Conservation (phyloP, 30 jellyfish, hydroid and myxozoan genomes). For the Clytia hemisphaerica region DNA sequence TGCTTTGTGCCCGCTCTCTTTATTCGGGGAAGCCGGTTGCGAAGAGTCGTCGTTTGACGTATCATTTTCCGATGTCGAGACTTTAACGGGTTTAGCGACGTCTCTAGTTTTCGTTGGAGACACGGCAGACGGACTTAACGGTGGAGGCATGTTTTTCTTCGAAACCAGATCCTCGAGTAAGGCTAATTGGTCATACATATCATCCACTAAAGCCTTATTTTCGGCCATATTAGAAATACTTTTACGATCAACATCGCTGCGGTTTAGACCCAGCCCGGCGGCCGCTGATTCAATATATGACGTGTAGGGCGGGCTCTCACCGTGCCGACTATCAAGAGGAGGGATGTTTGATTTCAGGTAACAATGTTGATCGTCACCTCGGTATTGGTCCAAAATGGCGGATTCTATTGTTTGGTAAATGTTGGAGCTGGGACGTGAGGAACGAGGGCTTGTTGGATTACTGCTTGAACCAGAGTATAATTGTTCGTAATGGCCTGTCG, state of each 20-base stretch:
- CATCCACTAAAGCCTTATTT: neutral
- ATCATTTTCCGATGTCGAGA: no score
- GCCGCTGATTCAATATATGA: neutral
- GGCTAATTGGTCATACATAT: slow-evolving; percentile 18
- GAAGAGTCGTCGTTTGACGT: no score
- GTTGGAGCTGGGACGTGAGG: neutral
- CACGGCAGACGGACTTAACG: no score
- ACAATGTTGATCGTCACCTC: slow-evolving; percentile 12
- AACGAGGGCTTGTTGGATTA: neutral
- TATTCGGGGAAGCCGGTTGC: no score
- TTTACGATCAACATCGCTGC: neutral
- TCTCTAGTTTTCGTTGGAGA: no score
- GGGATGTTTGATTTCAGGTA: neutral
- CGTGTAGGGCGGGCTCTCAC: neutral
- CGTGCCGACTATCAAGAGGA: neutral
- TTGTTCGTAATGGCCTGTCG: no score
- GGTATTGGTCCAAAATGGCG: slow-evolving; percentile 19
- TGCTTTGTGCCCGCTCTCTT: no score
- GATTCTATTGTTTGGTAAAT: slow-evolving; percentile 17
- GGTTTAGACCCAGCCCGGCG: neutral
- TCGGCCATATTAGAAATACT: neutral
- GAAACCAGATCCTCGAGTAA: slow-evolving; percentile 18
- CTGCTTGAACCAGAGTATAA: no score
- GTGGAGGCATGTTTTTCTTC: neutral
- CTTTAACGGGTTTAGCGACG: no score